Evolutionary conservation across 2,888 invertebrate genomes (phyloP).

Genomic region (Hemicrepidius hirtus): DNA sequence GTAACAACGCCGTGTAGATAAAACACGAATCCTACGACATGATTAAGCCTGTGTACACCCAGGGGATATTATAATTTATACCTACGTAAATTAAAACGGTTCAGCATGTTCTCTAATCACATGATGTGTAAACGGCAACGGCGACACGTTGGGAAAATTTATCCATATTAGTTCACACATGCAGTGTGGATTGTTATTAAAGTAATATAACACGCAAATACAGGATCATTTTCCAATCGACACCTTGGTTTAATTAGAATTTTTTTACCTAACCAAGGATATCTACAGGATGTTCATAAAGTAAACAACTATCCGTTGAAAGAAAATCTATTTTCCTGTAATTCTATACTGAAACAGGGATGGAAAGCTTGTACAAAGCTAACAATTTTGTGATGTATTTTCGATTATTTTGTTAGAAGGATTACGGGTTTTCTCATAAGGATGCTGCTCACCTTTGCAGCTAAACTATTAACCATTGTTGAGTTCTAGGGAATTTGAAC

Average conservation of each 20-base stretch:
- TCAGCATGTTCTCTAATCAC: conserved; percentile 20
- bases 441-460: too few relatives aligned
- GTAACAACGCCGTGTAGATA: conserved; percentile 16
- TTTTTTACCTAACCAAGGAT: neutral
- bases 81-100: conserved; percentile 28
- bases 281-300: too few relatives aligned
- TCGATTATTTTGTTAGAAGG: too few relatives aligned
- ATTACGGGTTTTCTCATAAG: too few relatives aligned
- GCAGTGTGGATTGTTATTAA: conserved; percentile 3
- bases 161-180: neutral
- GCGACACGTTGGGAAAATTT: conserved; percentile 20
- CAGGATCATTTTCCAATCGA: too few relatives aligned
- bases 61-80: conserved; percentile 34
- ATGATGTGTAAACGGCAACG: conserved; percentile 27
- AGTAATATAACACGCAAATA: neutral
- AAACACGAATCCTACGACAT: conserved; percentile 26
- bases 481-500: too few relatives aligned
- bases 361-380: too few relatives aligned
- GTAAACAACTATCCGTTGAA: too few relatives aligned
- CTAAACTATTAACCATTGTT: too few relatives aligned
- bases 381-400: too few relatives aligned
- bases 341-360: too few relatives aligned
- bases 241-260: neutral
- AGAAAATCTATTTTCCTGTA: too few relatives aligned
- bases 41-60: conserved; percentile 31